Evolutionary conservation across 1,140 invertebrate species (phyloP).

Genomic region (Teleopsis dalmanni): DNA sequence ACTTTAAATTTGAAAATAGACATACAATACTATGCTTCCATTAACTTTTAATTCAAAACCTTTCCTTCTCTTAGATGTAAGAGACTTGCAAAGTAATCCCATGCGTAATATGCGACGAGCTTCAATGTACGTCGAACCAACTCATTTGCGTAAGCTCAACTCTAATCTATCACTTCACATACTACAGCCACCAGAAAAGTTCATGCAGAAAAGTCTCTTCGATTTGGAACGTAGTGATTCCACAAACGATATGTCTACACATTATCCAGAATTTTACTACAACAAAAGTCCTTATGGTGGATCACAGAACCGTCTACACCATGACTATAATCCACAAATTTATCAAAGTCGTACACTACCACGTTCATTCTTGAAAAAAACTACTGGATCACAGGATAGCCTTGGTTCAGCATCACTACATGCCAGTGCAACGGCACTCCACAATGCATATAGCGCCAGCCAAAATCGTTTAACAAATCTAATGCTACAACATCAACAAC

Average conservation of each 20-base stretch:
- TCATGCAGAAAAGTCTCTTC: slow-evolving; percentile 13
- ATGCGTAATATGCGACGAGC: slow-evolving; percentile 14
- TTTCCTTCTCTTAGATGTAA: no score
- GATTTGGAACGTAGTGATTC: slow-evolving; percentile 15
- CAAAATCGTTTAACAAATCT: slow-evolving; percentile 23
- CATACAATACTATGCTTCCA: no score
- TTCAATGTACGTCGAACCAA: slow-evolving; percentile 24
- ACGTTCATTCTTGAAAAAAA: slow-evolving; percentile 28
- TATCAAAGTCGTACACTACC: slow-evolving; percentile 37
- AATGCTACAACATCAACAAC: slow-evolving; percentile 17
- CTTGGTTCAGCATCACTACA: slow-evolving; percentile 16
- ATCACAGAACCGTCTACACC: slow-evolving; percentile 15
- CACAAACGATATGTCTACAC: slow-evolving; percentile 1
- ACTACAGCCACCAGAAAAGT: slow-evolving; percentile 10
- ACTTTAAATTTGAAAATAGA: no score
- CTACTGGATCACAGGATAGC: slow-evolving; percentile 25
- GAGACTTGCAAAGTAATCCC: not conserved
- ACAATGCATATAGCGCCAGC: slow-evolving; percentile 16
- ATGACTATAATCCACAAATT: slow-evolving; percentile 10
- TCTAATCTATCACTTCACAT: slow-evolving; percentile 35
- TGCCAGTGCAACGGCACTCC: slow-evolving; percentile 17
- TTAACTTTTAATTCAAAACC: no score
- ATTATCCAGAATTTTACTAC: not conserved
- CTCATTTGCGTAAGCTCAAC: slow-evolving; percentile 23
- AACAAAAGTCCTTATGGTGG: slow-evolving; percentile 11